These are phyloP conservation scores for Setophaga coronata DNA, from an alignment of 2,113 vertebrate species.

Conservation along the genomic window DNA sequence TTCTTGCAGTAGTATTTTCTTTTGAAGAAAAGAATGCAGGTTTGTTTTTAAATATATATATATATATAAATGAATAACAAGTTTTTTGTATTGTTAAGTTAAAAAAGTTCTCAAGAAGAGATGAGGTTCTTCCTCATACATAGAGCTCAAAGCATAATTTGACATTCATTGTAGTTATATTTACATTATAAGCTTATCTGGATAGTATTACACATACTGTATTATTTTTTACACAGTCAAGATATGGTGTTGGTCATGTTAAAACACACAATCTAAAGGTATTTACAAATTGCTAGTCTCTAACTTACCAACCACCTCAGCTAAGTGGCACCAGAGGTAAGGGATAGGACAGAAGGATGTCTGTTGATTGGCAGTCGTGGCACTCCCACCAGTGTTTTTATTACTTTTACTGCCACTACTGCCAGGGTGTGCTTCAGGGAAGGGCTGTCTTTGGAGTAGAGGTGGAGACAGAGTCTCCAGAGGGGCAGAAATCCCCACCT, in stretches of 20 bases:
- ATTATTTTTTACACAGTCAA: slow-evolving; percentile 20
- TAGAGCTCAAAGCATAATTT: slow-evolving; percentile 38
- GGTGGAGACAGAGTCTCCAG: neutral
- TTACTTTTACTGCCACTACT: neutral
- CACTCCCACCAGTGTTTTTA: neutral
- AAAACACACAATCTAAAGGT: slow-evolving; percentile 21
- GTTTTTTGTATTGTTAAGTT: slow-evolving; percentile 33
- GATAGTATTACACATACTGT: neutral
- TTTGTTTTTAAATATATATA: neutral
- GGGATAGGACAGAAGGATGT: neutral
- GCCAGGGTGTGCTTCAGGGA: neutral
- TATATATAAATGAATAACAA: slow-evolving; percentile 13
- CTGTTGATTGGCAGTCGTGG: neutral
- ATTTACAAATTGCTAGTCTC: slow-evolving; percentile 17
- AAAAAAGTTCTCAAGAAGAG: slow-evolving; percentile 32
- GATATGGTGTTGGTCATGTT: slow-evolving; percentile 28
- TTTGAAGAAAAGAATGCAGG: slow-evolving; percentile 41
- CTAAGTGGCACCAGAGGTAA: slow-evolving; percentile 24
- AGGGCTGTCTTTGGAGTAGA: neutral
- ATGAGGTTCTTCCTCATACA: neutral
- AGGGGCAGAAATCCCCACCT: neutral
- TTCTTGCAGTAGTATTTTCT: neutral
- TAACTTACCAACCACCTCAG: neutral
- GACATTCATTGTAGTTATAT: slow-evolving; percentile 65
- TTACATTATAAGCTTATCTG: slow-evolving; percentile 58